These are phyloP conservation scores for Lissocephala sabroskyi DNA, from an alignment of 2,888 invertebrate genomes.

Conservation along the genomic window DNA sequence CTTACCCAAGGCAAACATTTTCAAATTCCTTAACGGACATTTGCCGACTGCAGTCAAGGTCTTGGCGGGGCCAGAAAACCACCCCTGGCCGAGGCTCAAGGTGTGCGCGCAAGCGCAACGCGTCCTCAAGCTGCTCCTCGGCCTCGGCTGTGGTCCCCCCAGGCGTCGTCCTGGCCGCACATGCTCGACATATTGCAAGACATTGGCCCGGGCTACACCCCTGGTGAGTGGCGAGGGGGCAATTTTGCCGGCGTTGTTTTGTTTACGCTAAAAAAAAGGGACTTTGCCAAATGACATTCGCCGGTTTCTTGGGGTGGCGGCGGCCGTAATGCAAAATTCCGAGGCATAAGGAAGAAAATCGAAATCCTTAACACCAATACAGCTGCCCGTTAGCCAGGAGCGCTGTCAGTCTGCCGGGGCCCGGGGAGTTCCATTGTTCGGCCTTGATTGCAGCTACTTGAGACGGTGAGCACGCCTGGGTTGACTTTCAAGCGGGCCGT, in stretches of 20 bases:
- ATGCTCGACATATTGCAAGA: conserved; percentile 41
- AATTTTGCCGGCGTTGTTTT: not conserved
- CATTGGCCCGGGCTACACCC: conserved; percentile 12
- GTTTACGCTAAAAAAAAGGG: not conserved
- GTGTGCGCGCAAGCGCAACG: conserved; percentile 59
- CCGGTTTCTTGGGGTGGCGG: conserved; percentile 23
- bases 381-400: conserved; percentile 32
- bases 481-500: conserved; percentile 18
- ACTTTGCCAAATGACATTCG: conserved; percentile 43
- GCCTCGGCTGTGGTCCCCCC: no score
- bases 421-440: conserved; percentile 30
- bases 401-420: conserved; percentile 15
- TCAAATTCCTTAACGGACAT: conserved; percentile 49
- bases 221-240: conserved; percentile 12
- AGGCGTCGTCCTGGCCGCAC: no score
- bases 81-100: conserved; percentile 42
- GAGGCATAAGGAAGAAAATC: no score
- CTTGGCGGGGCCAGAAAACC: conserved; percentile 27
- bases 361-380: conserved; percentile 54
- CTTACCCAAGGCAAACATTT: conserved; percentile 34
- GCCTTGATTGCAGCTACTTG: conserved; percentile 54
- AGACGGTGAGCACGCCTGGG: conserved; percentile 28
- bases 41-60: conserved; percentile 23
- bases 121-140: conserved; percentile 9
- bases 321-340: conserved; percentile 34